phyloP scores from a whole-genome alignment of 1,140 invertebrate genomes.

The Diachasma alloeum region DNA sequence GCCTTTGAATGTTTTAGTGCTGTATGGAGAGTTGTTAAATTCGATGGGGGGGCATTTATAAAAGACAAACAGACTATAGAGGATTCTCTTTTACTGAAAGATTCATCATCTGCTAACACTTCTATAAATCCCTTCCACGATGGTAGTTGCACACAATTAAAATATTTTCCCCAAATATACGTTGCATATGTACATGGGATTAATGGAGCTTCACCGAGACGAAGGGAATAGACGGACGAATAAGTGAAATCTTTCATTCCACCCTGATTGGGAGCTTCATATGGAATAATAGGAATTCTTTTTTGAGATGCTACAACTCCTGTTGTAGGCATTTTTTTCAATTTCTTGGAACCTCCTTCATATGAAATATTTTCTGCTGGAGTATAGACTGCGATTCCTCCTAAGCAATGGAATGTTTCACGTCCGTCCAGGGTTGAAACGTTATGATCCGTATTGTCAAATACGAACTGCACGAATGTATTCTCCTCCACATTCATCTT shows the following conservation, averaged over 20 bases:
- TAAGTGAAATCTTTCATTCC: not conserved
- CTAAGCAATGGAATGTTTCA: slow-evolving; percentile 31
- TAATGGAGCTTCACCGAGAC: too few relatives aligned
- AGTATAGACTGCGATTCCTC: slow-evolving; percentile 31
- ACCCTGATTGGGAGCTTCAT: not conserved
- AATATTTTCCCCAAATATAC: slow-evolving; percentile 31
- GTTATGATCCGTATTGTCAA: slow-evolving; percentile 35
- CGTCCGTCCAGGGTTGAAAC: slow-evolving; percentile 32
- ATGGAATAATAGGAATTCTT: slow-evolving; percentile 1
- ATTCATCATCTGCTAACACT: slow-evolving; percentile 13
- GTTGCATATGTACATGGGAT: not conserved
- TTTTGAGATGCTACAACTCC: not conserved
- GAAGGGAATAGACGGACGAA: too few relatives aligned
- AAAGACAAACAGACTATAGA: slow-evolving; percentile 29
- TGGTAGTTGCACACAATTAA: slow-evolving; percentile 24
- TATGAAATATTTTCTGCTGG: slow-evolving; percentile 32
- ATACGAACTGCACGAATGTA: not conserved
- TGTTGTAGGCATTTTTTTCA: not conserved
- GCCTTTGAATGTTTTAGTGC: slow-evolving; percentile 10
- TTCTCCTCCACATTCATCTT: slow-evolving; percentile 39
- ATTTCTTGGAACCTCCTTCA: slow-evolving; percentile 8
- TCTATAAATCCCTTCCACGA: slow-evolving; percentile 33
- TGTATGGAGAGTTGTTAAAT: slow-evolving; percentile 31
- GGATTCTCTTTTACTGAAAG: slow-evolving; percentile 4
- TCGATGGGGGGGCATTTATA: slow-evolving; percentile 21